Evolutionary conservation across 2,113 vertebrate genomes (phyloP).

Genomic region (Ursus arctos): DNA sequence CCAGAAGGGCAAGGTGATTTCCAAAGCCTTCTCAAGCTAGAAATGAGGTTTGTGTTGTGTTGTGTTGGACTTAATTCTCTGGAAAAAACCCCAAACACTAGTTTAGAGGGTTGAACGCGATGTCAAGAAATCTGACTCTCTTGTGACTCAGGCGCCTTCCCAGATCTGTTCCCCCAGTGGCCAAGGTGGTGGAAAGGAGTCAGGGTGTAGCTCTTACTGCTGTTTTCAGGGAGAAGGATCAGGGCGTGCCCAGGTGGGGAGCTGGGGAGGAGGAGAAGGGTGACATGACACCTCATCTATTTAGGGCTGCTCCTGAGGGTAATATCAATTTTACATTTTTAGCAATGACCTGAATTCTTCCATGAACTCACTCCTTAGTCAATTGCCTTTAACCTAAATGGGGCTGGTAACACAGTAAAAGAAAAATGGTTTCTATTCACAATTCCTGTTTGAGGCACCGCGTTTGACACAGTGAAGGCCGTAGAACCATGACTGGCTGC

Average conservation of each 20-base stretch:
- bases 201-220: neutral
- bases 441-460: neutral
- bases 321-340: slow-evolving; percentile 58
- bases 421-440: neutral
- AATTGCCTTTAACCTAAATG: slow-evolving; percentile 28
- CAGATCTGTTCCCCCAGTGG: neutral
- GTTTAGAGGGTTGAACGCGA: neutral
- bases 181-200: neutral
- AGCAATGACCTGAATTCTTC: slow-evolving; percentile 55
- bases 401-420: neutral
- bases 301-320: slow-evolving; percentile 38
- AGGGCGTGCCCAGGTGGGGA: neutral
- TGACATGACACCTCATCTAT: neutral
- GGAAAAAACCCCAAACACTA: neutral
- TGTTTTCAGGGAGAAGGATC: neutral
- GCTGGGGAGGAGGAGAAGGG: neutral
- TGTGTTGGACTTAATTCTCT: neutral
- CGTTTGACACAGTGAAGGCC: neutral
- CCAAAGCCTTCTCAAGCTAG: neutral
- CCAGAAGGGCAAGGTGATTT: neutral
- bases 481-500: neutral
- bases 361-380: neutral
- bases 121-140: neutral
- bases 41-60: neutral
- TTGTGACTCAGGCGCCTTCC: neutral